Evolutionary conservation across 2,888 invertebrate species (phyloP).

Genomic region (Metacarcinus magister): DNA sequence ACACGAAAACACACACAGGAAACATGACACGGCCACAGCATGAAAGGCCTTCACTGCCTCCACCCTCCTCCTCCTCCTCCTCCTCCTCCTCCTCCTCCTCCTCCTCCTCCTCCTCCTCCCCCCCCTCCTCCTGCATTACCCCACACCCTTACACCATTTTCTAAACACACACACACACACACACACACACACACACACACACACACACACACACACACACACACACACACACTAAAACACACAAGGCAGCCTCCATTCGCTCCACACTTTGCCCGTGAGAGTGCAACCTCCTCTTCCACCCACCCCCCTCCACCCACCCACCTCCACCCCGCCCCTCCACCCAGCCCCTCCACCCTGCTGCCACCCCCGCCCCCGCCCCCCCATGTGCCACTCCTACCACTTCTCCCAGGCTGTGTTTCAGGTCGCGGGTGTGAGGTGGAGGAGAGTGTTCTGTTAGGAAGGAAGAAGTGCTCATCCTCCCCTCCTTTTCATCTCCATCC

Average conservation of each 20-base stretch:
- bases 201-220: background rate
- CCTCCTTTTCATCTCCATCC: background rate
- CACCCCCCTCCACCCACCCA: background rate
- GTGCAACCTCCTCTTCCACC: background rate
- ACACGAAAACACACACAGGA: background rate
- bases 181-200: slow-evolving; percentile 26
- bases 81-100: too few species aligned
- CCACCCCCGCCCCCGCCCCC: background rate
- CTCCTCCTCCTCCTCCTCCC: too few species aligned
- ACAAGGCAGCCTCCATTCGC: background rate
- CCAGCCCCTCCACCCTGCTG: too few species aligned
- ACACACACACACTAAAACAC: too few species aligned
- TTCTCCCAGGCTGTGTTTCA: background rate
- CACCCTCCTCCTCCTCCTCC: too few species aligned
- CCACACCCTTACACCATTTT: too few species aligned
- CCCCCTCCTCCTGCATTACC: too few species aligned
- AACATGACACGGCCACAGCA: too few species aligned
- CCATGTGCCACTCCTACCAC: background rate
- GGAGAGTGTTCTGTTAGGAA: background rate
- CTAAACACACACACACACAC: slow-evolving; percentile 7
- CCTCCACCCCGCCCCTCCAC: background rate
- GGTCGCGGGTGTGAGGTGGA: background rate
- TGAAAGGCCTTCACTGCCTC: too few species aligned
- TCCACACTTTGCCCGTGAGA: background rate
- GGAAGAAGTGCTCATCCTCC: background rate